phyloP scores from a whole-genome alignment of 2,888 invertebrate genomes.

The Trisateles emortualis region DNA sequence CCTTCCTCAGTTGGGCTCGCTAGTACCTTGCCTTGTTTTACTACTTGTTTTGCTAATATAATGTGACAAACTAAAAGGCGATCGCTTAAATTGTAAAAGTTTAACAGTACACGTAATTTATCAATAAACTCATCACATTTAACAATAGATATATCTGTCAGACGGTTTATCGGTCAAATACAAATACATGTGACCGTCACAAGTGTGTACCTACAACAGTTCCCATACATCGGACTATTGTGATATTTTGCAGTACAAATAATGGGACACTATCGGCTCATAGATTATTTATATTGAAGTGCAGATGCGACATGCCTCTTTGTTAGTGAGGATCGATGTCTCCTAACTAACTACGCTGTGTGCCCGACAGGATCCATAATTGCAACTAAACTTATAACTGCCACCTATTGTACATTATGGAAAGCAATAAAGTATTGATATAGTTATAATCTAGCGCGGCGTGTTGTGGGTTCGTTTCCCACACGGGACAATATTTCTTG shows the following conservation, averaged over 20 bases:
- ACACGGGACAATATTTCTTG: too few species aligned
- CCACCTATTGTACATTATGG: too few species aligned
- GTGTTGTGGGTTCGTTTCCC: too few species aligned
- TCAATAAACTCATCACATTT: slow-evolving; percentile 17
- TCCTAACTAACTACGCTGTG: too few species aligned
- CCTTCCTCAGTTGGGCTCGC: too few species aligned
- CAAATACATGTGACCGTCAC: slow-evolving; percentile 28
- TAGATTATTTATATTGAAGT: slow-evolving; percentile 10
- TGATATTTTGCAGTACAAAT: slow-evolving; percentile 53
- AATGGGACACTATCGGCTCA: slow-evolving; percentile 11
- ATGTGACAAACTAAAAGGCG: neutral
- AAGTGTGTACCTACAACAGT: slow-evolving; percentile 35
- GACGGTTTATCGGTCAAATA: slow-evolving; percentile 33
- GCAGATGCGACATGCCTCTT: slow-evolving; percentile 1
- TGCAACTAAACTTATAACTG: too few species aligned
- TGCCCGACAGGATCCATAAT: too few species aligned
- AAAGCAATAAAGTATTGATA: too few species aligned
- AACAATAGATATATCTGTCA: slow-evolving; percentile 24
- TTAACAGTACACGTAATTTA: neutral
- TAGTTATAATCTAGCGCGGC: too few species aligned
- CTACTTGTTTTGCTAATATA: too few species aligned
- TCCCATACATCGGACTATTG: slow-evolving; percentile 59
- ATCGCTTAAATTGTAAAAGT: neutral
- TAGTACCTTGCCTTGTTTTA: too few species aligned
- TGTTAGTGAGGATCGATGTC: neutral